Base-by-base conservation (phyloP, 2,797 vertebrate genomes). In the Coreius guichenoti region DNA sequence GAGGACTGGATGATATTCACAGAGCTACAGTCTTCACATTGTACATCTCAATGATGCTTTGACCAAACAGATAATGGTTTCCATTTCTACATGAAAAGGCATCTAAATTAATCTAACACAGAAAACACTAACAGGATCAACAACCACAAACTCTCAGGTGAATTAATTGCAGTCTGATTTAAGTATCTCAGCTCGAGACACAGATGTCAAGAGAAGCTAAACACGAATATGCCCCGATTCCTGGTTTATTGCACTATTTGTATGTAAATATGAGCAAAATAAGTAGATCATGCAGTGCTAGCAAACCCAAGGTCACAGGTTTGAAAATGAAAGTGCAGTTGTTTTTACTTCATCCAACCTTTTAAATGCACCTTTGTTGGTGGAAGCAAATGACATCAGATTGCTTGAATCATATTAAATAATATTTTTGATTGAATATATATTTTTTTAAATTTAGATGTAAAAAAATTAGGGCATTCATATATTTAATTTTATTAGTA, bases 261-360 rank as follows among this genome's bases (percentile, higher is more conserved):
- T 47, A 21, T 63, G 76, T 45, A 45, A 29, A 29, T 43, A 47
- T 47, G 16, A 29, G 76, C 36, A 47, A 45, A 79, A 79, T 17
- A 39, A 26, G 75, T n/a, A 43, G 33, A 36, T 77, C 8, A 39
- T 58, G 33, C 39, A 1, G 16, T 39, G 7, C 65, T 69, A 39
- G 80, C 80, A 58, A 70, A 69, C 36, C 33, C 80, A 81, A 81
- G 80, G 80, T 81, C 80, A 81, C 51, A 16, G 51, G 68, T 81
- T 43, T 39, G 51, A 17, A 77, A 77, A 58, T 17, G 1, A 2
- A 58, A 58, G 33, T 39, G 33, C 75, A 17, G 54, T 39, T 76
- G 49, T 76, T 58, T 23, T 58, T n/a, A 58, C 51, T 26, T 58
- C 0, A 58, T 77, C 33, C 36, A 43, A 69, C 16, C 16, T 21